A percentile compares a stretch with the other conserved stretches of the same genome.
phyloP scores from a whole-genome alignment of 2,888 invertebrate species.

The Cantharis nigra region DNA sequence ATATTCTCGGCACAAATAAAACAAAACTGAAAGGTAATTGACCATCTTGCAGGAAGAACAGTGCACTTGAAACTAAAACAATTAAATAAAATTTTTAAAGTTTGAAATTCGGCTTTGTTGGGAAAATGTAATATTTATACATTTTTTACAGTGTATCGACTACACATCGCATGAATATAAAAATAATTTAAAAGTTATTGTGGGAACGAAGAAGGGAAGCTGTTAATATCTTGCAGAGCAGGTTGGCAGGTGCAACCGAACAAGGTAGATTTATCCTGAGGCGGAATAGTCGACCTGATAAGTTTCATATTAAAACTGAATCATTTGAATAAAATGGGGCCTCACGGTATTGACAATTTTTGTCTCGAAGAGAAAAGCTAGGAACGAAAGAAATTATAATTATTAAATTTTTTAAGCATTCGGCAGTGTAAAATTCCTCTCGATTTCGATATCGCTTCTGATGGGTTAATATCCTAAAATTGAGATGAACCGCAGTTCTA shows the following conservation, averaged over 20 bases:
- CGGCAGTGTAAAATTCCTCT: not conserved
- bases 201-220: constrained; percentile 16
- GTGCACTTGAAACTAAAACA: too few species aligned
- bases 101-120: too few species aligned
- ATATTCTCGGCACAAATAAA: not conserved
- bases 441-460: not conserved
- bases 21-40: too few species aligned
- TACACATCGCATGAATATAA: not conserved
- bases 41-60: too few species aligned
- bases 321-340: not conserved
- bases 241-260: constrained; percentile 39
- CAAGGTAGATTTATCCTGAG: constrained; percentile 34
- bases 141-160: not conserved
- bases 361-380: not conserved
- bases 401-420: not conserved
- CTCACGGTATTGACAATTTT: not conserved
- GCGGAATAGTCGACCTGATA: constrained; percentile 13
- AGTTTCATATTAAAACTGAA: not conserved
- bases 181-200: not conserved
- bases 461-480: constrained; percentile 11
- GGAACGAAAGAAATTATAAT: not conserved
- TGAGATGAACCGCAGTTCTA: not conserved
- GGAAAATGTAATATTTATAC: too few species aligned
- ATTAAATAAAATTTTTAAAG: too few species aligned
- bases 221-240: constrained; percentile 33